Conservation (phyloP, 2,113 vertebrate species). For the Psilopsiagon aymara region DNA sequence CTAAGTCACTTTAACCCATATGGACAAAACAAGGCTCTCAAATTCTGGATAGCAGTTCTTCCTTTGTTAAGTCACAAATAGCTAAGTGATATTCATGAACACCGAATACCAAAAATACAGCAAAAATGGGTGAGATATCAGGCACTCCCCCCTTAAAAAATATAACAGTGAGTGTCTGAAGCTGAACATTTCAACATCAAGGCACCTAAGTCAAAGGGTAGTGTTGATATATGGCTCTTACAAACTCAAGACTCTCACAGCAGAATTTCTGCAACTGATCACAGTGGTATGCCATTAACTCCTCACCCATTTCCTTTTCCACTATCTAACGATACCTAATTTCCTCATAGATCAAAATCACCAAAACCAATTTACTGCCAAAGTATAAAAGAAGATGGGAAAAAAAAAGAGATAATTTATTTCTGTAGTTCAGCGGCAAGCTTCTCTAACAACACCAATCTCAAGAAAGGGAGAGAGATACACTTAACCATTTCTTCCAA, state of each 20-base stretch:
- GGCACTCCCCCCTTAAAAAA: background rate
- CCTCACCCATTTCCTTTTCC: conserved; percentile 20
- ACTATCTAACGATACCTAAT: conserved; percentile 29
- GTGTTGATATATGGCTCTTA: background rate
- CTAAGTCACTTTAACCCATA: background rate
- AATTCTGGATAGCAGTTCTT: background rate
- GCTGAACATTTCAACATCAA: background rate
- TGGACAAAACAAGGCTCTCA: background rate
- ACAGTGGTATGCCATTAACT: conserved; percentile 15
- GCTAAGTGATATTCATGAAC: background rate
- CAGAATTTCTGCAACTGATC: conserved; percentile 45
- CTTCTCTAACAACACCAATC: background rate
- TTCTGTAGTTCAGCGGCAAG: background rate
- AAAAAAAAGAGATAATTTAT: background rate
- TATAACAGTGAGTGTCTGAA: background rate
- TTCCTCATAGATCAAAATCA: conserved; percentile 58
- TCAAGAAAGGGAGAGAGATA: background rate
- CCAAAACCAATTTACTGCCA: background rate
- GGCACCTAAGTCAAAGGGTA: background rate
- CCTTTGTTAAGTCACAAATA: background rate
- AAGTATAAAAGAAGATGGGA: background rate
- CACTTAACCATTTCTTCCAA: background rate
- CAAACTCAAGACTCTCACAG: background rate
- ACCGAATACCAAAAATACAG: background rate
- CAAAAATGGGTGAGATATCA: background rate